These are phyloP conservation scores for Drosophila tripunctata DNA, from an alignment of 2,888 invertebrate species.

Conservation along the genomic window DNA sequence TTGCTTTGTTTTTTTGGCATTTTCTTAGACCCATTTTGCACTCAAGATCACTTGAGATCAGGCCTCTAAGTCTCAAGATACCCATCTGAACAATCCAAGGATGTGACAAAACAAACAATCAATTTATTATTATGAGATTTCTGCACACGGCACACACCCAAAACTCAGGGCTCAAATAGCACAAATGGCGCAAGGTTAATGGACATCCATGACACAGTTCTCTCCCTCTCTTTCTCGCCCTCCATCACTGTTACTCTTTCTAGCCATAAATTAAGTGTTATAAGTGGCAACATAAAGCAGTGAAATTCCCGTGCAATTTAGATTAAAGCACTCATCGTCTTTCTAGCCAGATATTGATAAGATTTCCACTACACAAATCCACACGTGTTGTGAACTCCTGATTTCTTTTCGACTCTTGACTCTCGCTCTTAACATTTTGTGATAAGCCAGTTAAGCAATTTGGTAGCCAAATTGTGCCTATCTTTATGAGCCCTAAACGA, in stretches of 20 bases:
- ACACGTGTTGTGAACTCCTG: constrained; percentile 19
- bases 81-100: constrained; percentile 39
- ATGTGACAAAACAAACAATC: constrained; percentile 17
- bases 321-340: too few relatives aligned
- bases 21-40: constrained; percentile 31
- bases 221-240: background rate
- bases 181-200: constrained; percentile 3
- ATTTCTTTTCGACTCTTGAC: constrained; percentile 1
- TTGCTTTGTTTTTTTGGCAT: constrained; percentile 24
- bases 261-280: background rate
- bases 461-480: constrained; percentile 8
- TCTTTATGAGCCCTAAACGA: constrained; percentile 34
- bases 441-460: constrained; percentile 1
- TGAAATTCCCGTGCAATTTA: constrained; percentile 24
- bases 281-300: constrained; percentile 2
- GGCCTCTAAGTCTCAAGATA: constrained; percentile 15
- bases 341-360: constrained; percentile 27
- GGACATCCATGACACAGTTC: constrained; percentile 5
- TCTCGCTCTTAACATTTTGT: background rate
- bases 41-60: constrained; percentile 47
- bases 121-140: too few relatives aligned
- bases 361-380: background rate
- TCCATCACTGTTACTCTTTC: background rate
- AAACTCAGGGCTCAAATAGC: background rate
- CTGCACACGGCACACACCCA: constrained; percentile 13